Evolutionary conservation across 2,888 invertebrate species (phyloP), one percentile per base, ranked within the genome.

Genomic region (Rhodophaea formosa): DNA sequence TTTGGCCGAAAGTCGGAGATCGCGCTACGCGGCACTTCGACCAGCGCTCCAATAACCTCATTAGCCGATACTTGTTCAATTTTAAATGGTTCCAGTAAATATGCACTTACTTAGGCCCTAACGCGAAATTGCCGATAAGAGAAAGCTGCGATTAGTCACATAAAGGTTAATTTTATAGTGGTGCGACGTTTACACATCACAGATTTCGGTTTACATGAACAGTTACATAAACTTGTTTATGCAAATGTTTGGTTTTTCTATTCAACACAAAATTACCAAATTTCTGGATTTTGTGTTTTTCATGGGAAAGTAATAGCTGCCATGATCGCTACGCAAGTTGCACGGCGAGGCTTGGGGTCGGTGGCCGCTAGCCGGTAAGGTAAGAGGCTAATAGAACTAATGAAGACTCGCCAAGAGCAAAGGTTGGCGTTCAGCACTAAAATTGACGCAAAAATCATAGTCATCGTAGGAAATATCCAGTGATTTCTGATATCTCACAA

Each of bases 331-430:
- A 91, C 92, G 91, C 90, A 91, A 88, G 83, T 82, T 84, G 84
- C 81, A 83, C 87, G 83, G 80, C 84, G 79, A 88, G 88, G 93
- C 92, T 93, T 93, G 93, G 93, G 93, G 93, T 93, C 93, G 93
- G 92, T 93, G 93, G 88, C 93, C 93, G 93, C 92, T 88, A 86
- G 92, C 92, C 92, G 92, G 92, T 75, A 67, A 68, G 74, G 75
- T 88, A 88, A 86, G 83, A 86, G 85, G 85, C 82, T 84, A 84
- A 86, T 84, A 82, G 80, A 77, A 74, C 79, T 75, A 78, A 82
- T 71, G 72, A 68, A 72, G 74, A 75, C 77, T 75, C 74, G 79
- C 70, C 74, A 73, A 72, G 73, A 67, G 74, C 72, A 70, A 64
- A 61, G 53, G 66, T 67, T 65, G 65, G 63, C 65, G 69, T 65